Base-by-base conservation (phyloP, 2,797 vertebrate species). In the Lutjanus campechanus region DNA sequence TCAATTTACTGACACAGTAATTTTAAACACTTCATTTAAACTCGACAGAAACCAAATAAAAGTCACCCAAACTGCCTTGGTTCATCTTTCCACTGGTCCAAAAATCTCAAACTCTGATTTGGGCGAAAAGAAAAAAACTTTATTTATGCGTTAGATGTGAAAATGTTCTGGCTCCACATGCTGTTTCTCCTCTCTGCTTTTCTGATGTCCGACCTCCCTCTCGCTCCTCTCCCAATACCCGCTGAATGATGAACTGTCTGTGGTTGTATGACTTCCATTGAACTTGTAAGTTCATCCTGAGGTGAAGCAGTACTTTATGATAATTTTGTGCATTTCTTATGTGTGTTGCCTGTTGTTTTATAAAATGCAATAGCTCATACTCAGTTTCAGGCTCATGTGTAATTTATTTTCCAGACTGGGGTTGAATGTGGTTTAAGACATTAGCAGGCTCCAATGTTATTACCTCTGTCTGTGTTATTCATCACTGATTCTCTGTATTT, bases 381-480 rank as follows among this genome's bases (percentile, higher is more conserved):
- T 25, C 22, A 20, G 29, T 77, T 65, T 25, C 11, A 22, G 36
- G 56, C 22, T 65, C 19, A 19, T 55, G 47, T 70, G 13, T 41
- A 5, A 25, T 44, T 70, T 43, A n/a, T 55, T 66, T 43, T 15
- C 46, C 47, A 72, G 13, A 25, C 36, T 50, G 16, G 29, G 29
- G 8, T 9, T 60, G n/a, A 60, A n/a, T 61, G 47, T 49, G n/a
- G 77, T 68, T 73, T 29, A 15, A 62, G 25, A 63, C 64, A 56
- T 76, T 22, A 61, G 13, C 29, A 49, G 22, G 41, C 46, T 54
- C 47, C 65, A 53, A 2, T 60, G 15, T 70, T 20, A 55, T 83
- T 44, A 47, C 22, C 49, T 16, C 47, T 43, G 66, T 55, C 55
- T 83, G 60, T 65, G 47, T 61, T 60, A 22, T 76, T 71, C 43